phyloP scores from a whole-genome alignment of 2,113 vertebrate species.

The Amphiprion percula region DNA sequence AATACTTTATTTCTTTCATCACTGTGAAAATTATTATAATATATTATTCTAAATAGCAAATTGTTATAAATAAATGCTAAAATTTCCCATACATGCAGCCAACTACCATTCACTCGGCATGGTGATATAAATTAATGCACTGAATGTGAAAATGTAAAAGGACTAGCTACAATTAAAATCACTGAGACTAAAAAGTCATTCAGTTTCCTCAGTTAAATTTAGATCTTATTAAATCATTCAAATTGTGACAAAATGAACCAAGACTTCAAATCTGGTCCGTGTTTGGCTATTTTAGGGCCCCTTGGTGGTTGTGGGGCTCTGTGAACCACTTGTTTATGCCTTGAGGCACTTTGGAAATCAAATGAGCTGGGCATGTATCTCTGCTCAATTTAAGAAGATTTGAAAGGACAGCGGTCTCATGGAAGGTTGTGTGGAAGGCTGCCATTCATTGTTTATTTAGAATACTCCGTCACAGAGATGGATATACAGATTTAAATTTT shows the following conservation, averaged over 20 bases:
- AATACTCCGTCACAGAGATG: conserved; percentile 4
- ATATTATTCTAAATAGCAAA: too few relatives aligned
- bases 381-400: conserved; percentile 24
- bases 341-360: conserved; percentile 9
- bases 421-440: background rate
- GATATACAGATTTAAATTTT: conserved; percentile 18
- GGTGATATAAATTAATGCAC: too few relatives aligned
- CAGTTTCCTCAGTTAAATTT: too few relatives aligned
- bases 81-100: too few relatives aligned
- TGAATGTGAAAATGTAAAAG: too few relatives aligned
- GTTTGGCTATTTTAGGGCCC: background rate
- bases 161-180: too few relatives aligned
- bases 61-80: too few relatives aligned
- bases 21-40: too few relatives aligned
- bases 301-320: background rate
- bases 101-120: too few relatives aligned
- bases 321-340: conserved; percentile 6
- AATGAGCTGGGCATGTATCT: background rate
- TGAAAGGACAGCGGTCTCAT: conserved; percentile 1
- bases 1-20: too few relatives aligned
- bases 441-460: conserved; percentile 20
- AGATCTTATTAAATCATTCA: background rate
- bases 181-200: too few relatives aligned
- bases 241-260: background rate
- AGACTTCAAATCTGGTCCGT: background rate